Conservation (phyloP, 2,797 vertebrate species). For the Gymnothorax javanicus region DNA sequence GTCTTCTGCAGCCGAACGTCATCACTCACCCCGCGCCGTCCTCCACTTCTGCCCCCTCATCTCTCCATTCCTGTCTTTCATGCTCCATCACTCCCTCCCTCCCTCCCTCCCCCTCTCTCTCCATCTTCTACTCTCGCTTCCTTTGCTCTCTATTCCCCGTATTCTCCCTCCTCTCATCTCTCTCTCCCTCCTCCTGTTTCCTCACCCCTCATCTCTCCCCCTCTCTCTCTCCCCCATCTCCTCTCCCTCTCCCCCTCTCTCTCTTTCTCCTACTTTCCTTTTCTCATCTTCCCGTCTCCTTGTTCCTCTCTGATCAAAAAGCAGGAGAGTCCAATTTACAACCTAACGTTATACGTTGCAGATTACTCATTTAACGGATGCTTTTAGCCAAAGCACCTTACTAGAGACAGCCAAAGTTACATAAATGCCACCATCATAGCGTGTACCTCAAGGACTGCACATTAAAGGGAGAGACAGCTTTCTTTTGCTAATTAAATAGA, state of each 20-base stretch:
- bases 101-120: neutral
- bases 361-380: neutral
- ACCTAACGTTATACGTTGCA: neutral
- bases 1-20: neutral
- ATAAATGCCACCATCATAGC: neutral
- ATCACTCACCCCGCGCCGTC: neutral
- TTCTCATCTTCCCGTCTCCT: neutral
- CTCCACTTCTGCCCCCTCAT: neutral
- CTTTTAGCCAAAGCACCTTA: neutral
- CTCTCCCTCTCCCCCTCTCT: no score
- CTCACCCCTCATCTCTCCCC: neutral
- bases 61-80: neutral
- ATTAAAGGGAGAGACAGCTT: neutral
- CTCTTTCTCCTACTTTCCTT: no score
- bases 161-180: neutral
- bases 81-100: neutral
- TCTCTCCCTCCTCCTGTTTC: neutral
- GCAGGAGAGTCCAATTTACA: neutral
- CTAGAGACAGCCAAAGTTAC: neutral
- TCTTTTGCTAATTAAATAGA: neutral
- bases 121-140: neutral
- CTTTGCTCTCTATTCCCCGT: neutral
- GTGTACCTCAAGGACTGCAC: neutral
- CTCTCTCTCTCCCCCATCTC: no score
- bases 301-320: neutral